Conservation (phyloP, 2,113 vertebrate genomes). For the Hiodon alosoides region DNA sequence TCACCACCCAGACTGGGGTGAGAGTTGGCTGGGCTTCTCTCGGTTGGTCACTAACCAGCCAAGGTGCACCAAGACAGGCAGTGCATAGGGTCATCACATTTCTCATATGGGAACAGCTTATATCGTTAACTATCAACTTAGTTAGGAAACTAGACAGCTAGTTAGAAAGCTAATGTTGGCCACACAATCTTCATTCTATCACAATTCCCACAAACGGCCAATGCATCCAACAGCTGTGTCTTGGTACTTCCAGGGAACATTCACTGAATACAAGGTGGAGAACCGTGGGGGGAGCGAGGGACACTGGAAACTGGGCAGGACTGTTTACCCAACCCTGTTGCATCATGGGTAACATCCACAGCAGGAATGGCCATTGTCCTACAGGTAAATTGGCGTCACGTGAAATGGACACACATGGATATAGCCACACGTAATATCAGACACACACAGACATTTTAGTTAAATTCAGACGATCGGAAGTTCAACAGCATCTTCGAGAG, state of each 20-base stretch:
- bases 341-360: constrained; percentile 23
- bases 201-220: too few species aligned
- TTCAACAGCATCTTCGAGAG: too few species aligned
- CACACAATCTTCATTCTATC: too few species aligned
- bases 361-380: constrained; percentile 9
- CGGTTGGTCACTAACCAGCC: too few species aligned
- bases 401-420: not conserved
- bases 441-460: not conserved
- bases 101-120: too few species aligned
- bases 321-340: not conserved
- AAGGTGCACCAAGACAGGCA: too few species aligned
- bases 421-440: not conserved
- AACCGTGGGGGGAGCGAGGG: not conserved
- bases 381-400: constrained; percentile 7
- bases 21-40: too few species aligned
- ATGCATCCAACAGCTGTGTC: not conserved
- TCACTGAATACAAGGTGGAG: not conserved
- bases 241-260: not conserved
- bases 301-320: not conserved
- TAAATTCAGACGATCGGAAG: not conserved
- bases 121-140: too few species aligned
- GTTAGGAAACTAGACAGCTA: too few species aligned
- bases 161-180: too few species aligned
- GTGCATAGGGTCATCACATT: too few species aligned
- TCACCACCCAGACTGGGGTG: too few species aligned